Conservation (phyloP, 2,797 vertebrate genomes). For the Babyrousa celebensis region DNA sequence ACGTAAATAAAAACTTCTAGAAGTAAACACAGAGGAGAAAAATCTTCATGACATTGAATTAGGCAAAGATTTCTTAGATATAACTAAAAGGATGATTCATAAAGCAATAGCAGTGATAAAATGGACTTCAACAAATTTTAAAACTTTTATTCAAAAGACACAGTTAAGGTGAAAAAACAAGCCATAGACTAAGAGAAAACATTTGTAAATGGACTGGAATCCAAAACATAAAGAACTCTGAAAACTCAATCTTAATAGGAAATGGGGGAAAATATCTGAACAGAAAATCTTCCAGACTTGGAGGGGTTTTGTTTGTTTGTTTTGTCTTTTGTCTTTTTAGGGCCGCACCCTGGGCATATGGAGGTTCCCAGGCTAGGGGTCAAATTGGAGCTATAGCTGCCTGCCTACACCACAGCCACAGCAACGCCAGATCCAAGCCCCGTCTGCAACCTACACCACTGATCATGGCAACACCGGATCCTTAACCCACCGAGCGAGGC, state of each 20-base stretch:
- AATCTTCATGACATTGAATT: background rate
- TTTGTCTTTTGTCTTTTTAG: too few relatives aligned
- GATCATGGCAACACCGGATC: too few relatives aligned
- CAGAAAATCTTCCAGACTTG: background rate
- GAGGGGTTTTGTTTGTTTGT: too few relatives aligned
- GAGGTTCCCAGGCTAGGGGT: too few relatives aligned
- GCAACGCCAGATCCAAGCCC: too few relatives aligned
- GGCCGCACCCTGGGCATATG: too few relatives aligned
- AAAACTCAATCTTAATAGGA: conserved; percentile 53
- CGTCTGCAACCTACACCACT: too few relatives aligned
- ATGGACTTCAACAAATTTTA: background rate
- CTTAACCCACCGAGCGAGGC: too few relatives aligned
- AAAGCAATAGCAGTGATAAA: conserved; percentile 36
- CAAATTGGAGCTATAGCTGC: too few relatives aligned
- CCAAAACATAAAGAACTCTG: conserved; percentile 18
- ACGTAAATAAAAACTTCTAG: background rate
- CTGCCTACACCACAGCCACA: too few relatives aligned
- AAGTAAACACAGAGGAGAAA: background rate
- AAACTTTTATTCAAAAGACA: conserved; percentile 25
- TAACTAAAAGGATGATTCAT: conserved; percentile 15
- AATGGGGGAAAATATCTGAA: conserved; percentile 53
- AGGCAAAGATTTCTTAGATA: conserved; percentile 34
- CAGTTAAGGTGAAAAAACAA: conserved; percentile 17
- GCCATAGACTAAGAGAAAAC: background rate
- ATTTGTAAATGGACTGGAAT: conserved; percentile 34